A percentile compares a stretch with the other conserved stretches of the same genome.
Evolutionary conservation across 2,888 invertebrate species (phyloP).

Genomic region (Reticulitermes lucifugus): DNA sequence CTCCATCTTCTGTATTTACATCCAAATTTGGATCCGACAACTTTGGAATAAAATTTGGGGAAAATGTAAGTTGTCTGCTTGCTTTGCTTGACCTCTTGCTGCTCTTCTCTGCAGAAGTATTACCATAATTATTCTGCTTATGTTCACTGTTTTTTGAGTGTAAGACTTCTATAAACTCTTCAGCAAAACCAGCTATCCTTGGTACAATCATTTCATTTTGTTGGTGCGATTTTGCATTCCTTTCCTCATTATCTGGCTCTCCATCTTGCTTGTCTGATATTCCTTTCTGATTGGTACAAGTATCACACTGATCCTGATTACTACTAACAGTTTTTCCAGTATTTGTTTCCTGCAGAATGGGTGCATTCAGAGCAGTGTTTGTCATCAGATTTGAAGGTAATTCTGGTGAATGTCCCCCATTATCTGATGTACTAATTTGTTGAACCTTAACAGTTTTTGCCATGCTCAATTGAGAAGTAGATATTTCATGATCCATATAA

Average conservation of each 20-base stretch:
- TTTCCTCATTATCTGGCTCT: neutral
- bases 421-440: neutral
- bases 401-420: neutral
- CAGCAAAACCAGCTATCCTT: neutral
- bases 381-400: neutral
- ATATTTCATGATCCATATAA: neutral
- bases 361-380: neutral
- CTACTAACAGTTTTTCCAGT: neutral
- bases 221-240: neutral
- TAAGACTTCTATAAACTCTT: neutral
- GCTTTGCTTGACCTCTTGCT: neutral
- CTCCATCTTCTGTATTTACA: neutral
- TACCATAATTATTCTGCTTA: neutral
- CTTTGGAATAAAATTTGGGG: neutral
- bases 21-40: neutral
- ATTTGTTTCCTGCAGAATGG: neutral
- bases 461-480: slow-evolving; percentile 18
- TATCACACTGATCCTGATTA: neutral
- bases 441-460: slow-evolving; percentile 17
- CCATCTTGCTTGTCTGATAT: neutral
- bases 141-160: neutral
- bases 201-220: neutral
- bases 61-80: slow-evolving; percentile 10
- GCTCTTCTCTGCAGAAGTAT: neutral
- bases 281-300: neutral